Base-by-base conservation (phyloP, 2,888 invertebrate species). In the Drosophila leonis region DNA sequence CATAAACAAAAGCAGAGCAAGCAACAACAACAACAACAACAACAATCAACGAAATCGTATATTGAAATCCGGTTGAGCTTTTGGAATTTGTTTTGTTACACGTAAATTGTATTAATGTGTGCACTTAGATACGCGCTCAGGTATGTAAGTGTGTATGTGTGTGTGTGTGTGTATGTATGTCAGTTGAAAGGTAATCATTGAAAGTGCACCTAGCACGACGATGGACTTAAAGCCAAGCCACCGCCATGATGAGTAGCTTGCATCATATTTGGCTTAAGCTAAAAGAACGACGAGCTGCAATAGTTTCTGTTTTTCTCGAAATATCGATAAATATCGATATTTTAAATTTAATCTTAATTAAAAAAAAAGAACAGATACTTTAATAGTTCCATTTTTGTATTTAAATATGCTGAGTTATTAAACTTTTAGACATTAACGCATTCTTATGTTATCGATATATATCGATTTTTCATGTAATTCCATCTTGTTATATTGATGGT, bases 1-100 rank as follows among this genome's bases (percentile, higher is more conserved):
- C 52, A 27, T 48, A 56, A 56, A 49, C 33, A 52, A 51, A 46
- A 57, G 18, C 41, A 72, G 39, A 63, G 31, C 57, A 52, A 61
- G 12, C 66, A 56, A 61, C 60, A 64, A 46, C 61, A 75, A 65
- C 44, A 67, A 51, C 41, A 65, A 44, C 60, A 69, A 61, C 63
- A 67, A 51, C 55, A 44, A 37, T 57, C 54, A 73, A 78, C 70
- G 70, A 78, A 78, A 78, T 73, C 80, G 70, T 68, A 79, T 66
- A 73, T 68, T 75, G 54, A 80, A 82, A 82, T 82, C 82, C 82
- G 82, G 82, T 82, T 82, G 78, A 39, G 68, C 70, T 70, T 78
- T 80, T 75, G 60, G 60, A 70, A 63, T 70, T 70, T 72, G 63
- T 65, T 57, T 72, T 70, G 57, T 66, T 69, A 64, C 65, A 63